phyloP scores from a whole-genome alignment of 1,140 invertebrate species.

The Procambarus virginalis region DNA sequence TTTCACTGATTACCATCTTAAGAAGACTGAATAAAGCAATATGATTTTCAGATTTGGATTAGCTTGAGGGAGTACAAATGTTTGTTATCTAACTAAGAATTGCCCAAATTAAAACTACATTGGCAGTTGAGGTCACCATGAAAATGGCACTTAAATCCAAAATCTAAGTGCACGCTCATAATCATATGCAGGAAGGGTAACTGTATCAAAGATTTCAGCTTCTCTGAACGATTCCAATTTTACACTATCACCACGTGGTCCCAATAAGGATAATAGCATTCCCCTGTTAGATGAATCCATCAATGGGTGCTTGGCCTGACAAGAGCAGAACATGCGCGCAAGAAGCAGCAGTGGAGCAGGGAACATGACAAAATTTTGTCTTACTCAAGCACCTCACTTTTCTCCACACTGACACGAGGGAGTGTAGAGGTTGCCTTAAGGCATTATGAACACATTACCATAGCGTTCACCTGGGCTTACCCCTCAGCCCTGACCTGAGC shows the following conservation, averaged over 20 bases:
- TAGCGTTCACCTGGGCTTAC: conserved; percentile 67
- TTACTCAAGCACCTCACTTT: conserved; percentile 68
- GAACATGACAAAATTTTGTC: conserved; percentile 68
- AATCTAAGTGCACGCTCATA: conserved; percentile 70
- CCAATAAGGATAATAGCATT: conserved; percentile 70
- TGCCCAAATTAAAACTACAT: conserved; percentile 71
- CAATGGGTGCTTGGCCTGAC: conserved; percentile 68
- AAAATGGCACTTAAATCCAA: conserved; percentile 70
- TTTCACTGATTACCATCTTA: conserved; percentile 66
- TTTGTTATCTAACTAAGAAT: conserved; percentile 70
- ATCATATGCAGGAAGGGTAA: conserved; percentile 70
- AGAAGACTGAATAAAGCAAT: conserved; percentile 66
- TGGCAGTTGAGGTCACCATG: conserved; percentile 71
- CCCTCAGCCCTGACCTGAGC: conserved; percentile 65
- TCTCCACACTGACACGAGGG: conserved; percentile 66
- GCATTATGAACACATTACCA: conserved; percentile 69
- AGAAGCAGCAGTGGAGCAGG: conserved; percentile 68
- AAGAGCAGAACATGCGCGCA: conserved; percentile 66
- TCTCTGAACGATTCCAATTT: conserved; percentile 66
- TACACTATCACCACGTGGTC: conserved; percentile 70
- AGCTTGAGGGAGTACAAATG: conserved; percentile 66
- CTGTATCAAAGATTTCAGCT: conserved; percentile 70
- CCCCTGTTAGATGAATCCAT: conserved; percentile 67
- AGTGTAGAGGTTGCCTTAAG: conserved; percentile 67
- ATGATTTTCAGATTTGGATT: conserved; percentile 66